Evolutionary conservation across 1,140 invertebrate genomes (phyloP).

Genomic region (Anagrus nilaparvatae): DNA sequence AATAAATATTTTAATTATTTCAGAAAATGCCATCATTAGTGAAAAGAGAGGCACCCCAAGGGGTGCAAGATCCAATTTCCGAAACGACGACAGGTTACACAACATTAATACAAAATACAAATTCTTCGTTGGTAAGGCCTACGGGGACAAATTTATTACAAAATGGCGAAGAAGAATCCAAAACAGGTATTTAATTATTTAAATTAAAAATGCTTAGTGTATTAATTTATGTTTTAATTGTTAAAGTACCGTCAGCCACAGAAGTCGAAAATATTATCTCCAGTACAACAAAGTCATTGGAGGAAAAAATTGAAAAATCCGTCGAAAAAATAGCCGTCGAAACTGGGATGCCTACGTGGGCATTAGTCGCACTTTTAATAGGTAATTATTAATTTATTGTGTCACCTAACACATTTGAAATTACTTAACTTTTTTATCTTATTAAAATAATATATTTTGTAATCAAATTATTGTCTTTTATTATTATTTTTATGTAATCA

Average conservation of each 20-base stretch:
- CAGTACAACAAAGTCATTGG: constrained; percentile 25
- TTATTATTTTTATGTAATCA: background rate
- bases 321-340: constrained; percentile 48
- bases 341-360: constrained; percentile 61
- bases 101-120: constrained; percentile 3
- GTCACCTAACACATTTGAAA: background rate
- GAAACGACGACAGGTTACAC: constrained; percentile 2
- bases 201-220: too few species aligned
- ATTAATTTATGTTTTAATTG: too few species aligned
- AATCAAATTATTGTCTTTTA: too few species aligned
- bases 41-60: constrained; percentile 23
- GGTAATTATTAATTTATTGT: constrained; percentile 32
- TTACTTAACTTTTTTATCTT: too few species aligned
- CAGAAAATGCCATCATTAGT: constrained; percentile 32
- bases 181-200: constrained; percentile 19
- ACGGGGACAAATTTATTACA: constrained; percentile 14
- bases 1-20: too few species aligned
- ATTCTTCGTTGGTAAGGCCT: constrained; percentile 20
- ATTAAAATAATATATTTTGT: too few species aligned
- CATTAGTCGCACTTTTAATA: constrained; percentile 61
- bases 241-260: too few species aligned
- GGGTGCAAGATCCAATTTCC: too few species aligned
- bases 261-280: constrained; percentile 18
- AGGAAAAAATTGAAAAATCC: constrained; percentile 32
- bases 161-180: constrained; percentile 17